These are phyloP conservation scores for Sinhomidia bicolor DNA, from an alignment of 2,888 invertebrate genomes.

Conservation along the genomic window DNA sequence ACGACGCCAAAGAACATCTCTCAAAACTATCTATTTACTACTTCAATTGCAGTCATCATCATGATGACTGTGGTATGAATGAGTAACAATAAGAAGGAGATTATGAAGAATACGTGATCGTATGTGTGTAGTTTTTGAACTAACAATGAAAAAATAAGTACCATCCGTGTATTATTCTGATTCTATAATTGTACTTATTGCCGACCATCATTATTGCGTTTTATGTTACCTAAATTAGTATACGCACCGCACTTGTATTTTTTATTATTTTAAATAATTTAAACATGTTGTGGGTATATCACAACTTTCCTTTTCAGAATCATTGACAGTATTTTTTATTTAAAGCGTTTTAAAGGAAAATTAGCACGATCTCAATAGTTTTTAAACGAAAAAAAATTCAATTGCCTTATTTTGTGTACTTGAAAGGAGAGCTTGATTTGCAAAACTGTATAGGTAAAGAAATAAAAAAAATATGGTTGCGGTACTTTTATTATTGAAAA, in stretches of 20 bases:
- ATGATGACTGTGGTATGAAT: slow-evolving; percentile 1
- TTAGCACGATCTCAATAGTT: slow-evolving; percentile 62
- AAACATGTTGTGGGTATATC: background rate
- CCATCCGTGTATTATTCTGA: background rate
- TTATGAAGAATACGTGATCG: slow-evolving; percentile 30
- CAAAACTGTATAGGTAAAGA: slow-evolving; percentile 6
- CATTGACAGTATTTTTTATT: slow-evolving; percentile 34
- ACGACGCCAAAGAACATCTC: slow-evolving; percentile 1
- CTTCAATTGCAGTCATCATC: background rate
- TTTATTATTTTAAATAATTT: background rate
- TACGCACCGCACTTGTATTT: background rate
- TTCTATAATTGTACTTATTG: background rate
- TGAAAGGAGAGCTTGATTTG: slow-evolving; percentile 29
- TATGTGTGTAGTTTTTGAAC: background rate
- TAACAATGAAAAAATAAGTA: background rate
- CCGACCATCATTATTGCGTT: slow-evolving; percentile 6
- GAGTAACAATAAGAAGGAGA: slow-evolving; percentile 5
- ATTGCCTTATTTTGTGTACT: background rate
- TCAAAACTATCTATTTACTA: slow-evolving; percentile 31
- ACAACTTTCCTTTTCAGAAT: slow-evolving; percentile 44
- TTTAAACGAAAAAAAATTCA: slow-evolving; percentile 37
- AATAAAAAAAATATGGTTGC: slow-evolving; percentile 11
- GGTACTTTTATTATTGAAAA: slow-evolving; percentile 3
- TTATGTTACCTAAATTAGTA: background rate
- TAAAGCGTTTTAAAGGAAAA: slow-evolving; percentile 57